These are phyloP conservation scores for Galendromus occidentalis DNA, from an alignment of 1,140 invertebrate genomes.

Conservation along the genomic window DNA sequence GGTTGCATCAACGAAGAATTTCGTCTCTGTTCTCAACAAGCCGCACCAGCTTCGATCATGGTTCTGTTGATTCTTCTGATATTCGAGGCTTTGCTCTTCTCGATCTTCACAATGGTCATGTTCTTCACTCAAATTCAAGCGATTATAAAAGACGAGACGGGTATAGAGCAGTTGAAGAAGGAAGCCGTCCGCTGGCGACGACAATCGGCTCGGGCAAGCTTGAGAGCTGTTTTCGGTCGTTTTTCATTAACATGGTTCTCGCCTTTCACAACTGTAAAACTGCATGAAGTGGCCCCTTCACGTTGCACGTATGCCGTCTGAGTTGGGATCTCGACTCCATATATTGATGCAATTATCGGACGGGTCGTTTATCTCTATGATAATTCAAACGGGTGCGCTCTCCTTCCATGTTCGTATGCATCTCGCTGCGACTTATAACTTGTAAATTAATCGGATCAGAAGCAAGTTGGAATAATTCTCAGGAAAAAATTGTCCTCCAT, in stretches of 20 bases:
- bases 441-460: too few relatives aligned
- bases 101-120: conserved; percentile 97
- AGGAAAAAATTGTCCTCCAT: too few relatives aligned
- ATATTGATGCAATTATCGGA: too few relatives aligned
- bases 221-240: conserved; percentile 79
- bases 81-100: conserved; percentile 89
- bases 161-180: conserved; percentile 24
- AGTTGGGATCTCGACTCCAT: too few relatives aligned
- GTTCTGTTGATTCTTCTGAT: conserved; percentile 83
- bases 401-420: too few relatives aligned
- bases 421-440: too few relatives aligned
- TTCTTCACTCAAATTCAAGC: conserved; percentile 87
- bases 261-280: conserved; percentile 45
- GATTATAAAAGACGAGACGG: conserved; percentile 94
- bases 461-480: too few relatives aligned
- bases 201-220: conserved; percentile 74
- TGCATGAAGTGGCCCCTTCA: neutral
- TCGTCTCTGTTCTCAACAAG: conserved; percentile 24
- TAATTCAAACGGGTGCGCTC: too few relatives aligned
- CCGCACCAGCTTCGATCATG: conserved; percentile 40
- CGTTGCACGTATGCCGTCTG: conserved; percentile 6
- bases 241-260: conserved; percentile 86
- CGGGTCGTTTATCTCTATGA: too few relatives aligned
- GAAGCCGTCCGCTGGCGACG: conserved; percentile 49
- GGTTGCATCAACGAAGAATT: conserved; percentile 82